Conservation (phyloP, 2,113 vertebrate genomes). For the Uropsilus gracilis region DNA sequence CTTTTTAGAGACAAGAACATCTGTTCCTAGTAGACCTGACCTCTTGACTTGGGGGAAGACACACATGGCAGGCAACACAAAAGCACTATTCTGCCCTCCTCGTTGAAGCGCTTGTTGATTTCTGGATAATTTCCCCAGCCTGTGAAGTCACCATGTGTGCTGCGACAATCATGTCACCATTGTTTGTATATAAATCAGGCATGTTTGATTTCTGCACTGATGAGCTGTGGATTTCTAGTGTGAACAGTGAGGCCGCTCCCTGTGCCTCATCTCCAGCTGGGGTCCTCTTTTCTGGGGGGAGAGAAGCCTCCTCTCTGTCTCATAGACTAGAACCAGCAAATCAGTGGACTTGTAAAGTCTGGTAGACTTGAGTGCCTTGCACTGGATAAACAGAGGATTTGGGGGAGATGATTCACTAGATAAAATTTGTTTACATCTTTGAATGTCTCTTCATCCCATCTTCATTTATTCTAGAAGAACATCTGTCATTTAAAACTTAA, state of each 20-base stretch:
- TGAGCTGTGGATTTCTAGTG: slow-evolving; percentile 7
- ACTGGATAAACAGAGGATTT: background rate
- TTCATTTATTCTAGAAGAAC: background rate
- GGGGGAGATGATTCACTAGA: background rate
- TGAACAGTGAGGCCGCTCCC: background rate
- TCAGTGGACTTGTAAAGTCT: background rate
- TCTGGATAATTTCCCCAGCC: slow-evolving; percentile 52
- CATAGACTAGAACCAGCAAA: background rate
- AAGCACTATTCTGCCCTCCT: background rate
- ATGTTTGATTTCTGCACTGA: slow-evolving; percentile 26
- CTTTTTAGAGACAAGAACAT: background rate
- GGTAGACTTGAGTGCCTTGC: fast-evolving
- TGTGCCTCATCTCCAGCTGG: background rate
- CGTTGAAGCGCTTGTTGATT: slow-evolving; percentile 17
- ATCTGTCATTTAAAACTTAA: background rate
- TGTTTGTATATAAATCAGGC: slow-evolving; percentile 53
- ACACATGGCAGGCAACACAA: background rate
- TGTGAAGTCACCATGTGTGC: slow-evolving; percentile 30
- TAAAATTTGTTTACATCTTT: background rate
- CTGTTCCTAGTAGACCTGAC: slow-evolving; percentile 15
- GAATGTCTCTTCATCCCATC: background rate
- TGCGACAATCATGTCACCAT: slow-evolving; percentile 53
- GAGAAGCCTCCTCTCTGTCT: background rate
- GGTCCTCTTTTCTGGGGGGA: background rate
- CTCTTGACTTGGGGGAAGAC: slow-evolving; percentile 35